Evolutionary conservation across 2,888 invertebrate genomes (phyloP).

Genomic region (Drosophila anomalata): DNA sequence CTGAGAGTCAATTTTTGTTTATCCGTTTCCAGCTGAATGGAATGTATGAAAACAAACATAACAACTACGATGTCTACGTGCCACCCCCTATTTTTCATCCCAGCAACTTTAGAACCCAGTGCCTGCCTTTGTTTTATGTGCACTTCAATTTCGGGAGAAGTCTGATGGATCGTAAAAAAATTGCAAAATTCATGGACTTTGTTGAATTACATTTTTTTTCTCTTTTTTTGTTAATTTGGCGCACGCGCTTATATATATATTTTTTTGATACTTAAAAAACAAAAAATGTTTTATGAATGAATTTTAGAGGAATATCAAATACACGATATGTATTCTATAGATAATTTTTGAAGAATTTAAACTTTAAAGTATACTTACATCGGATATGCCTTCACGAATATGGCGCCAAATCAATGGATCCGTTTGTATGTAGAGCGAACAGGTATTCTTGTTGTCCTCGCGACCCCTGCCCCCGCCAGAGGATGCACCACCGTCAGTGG

Average conservation of each 20-base stretch:
- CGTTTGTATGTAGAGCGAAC: slow-evolving; percentile 98
- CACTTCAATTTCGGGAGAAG: slow-evolving; percentile 52
- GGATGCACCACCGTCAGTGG: slow-evolving; percentile 78
- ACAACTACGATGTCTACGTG: slow-evolving; percentile 27
- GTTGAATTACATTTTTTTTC: slow-evolving; percentile 40
- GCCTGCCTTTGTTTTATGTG: slow-evolving; percentile 69
- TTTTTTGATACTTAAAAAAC: background rate
- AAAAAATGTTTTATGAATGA: too few relatives aligned
- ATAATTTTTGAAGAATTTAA: background rate
- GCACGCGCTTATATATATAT: slow-evolving; percentile 24
- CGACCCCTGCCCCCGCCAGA: slow-evolving; percentile 81
- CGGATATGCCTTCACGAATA: slow-evolving; percentile 92
- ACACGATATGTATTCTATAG: background rate
- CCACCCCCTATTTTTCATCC: slow-evolving; percentile 1
- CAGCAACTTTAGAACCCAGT: background rate
- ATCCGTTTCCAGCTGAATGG: slow-evolving; percentile 13
- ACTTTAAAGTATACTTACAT: slow-evolving; percentile 86
- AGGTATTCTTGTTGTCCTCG: slow-evolving; percentile 93
- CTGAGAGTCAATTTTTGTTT: slow-evolving; percentile 14
- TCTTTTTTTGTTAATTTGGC: slow-evolving; percentile 58
- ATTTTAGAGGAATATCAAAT: background rate
- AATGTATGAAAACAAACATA: slow-evolving; percentile 16
- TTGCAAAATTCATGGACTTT: slow-evolving; percentile 68
- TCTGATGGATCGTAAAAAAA: slow-evolving; percentile 64
- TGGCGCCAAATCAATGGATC: slow-evolving; percentile 99